Evolutionary conservation across 2,797 vertebrate genomes (phyloP).

Genomic region (Lophius americanus): DNA sequence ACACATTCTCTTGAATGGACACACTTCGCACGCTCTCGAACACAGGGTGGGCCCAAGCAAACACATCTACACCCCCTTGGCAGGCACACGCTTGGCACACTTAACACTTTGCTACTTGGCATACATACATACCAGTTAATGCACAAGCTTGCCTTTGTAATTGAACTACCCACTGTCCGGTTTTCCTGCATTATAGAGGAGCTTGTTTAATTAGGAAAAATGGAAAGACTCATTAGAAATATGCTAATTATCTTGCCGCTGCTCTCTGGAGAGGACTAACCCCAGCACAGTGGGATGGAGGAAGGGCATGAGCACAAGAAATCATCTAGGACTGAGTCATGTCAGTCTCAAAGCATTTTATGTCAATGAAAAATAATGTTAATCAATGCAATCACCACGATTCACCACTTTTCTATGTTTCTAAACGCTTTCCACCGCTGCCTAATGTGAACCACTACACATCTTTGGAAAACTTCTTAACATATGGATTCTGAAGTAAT

Average conservation of each 20-base stretch:
- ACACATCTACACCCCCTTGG: conserved; percentile 69
- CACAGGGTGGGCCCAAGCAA: conserved; percentile 54
- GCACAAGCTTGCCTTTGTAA: conserved; percentile 78
- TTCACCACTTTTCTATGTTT: conserved; percentile 3
- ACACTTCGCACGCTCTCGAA: conserved; percentile 57
- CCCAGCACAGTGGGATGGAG: conserved; percentile 57
- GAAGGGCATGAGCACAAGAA: conserved; percentile 51
- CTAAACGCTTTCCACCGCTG: conserved; percentile 25
- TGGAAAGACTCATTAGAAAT: conserved; percentile 87
- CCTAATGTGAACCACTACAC: conserved; percentile 23
- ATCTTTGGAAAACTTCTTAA: conserved; percentile 27
- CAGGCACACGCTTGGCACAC: conserved; percentile 67
- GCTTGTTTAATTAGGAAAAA: conserved; percentile 85
- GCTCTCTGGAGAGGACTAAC: conserved; percentile 75
- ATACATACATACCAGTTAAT: conserved; percentile 66
- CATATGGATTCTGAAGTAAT: conserved; percentile 37
- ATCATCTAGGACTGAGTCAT: conserved; percentile 51
- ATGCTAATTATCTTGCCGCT: conserved; percentile 83
- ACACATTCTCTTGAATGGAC: conserved; percentile 58
- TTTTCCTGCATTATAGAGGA: conserved; percentile 86
- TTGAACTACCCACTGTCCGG: conserved; percentile 82
- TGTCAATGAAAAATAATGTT: conserved; percentile 17
- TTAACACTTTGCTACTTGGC: conserved; percentile 71
- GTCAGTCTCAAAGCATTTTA: conserved; percentile 20
- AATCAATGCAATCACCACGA: conserved; percentile 15